Percentiles rank a stretch among this genome's conserved stretches.
Evolutionary conservation across 2,888 invertebrate genomes (phyloP).

Genomic region (Smittia aterrima): DNA sequence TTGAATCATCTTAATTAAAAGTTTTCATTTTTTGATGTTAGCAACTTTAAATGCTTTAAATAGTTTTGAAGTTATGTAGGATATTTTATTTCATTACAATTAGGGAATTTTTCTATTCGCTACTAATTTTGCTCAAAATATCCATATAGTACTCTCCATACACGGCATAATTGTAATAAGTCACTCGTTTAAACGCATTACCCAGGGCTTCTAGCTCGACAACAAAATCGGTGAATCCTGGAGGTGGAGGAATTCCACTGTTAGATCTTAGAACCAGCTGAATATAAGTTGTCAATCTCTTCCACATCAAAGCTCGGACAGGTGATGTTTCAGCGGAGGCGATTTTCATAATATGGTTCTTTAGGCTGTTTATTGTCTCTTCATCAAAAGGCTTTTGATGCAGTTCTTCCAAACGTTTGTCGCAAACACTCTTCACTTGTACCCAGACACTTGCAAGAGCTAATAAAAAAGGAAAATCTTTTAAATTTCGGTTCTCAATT

Average conservation of each 20-base stretch:
- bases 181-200: constrained; percentile 50
- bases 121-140: constrained; percentile 46
- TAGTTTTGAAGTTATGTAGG: no score
- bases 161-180: constrained; percentile 53
- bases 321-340: constrained; percentile 47
- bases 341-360: constrained; percentile 50
- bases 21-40: no score
- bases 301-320: constrained; percentile 51
- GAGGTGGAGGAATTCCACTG: constrained; percentile 46
- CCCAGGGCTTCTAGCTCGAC: constrained; percentile 50
- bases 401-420: constrained; percentile 47
- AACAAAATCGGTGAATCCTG: constrained; percentile 51
- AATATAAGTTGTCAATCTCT: constrained; percentile 50
- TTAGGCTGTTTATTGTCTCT: constrained; percentile 47
- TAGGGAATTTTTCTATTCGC: no score
- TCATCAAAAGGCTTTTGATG: constrained; percentile 46
- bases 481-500: no score
- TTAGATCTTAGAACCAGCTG: constrained; percentile 47
- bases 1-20: no score
- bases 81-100: no score
- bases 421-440: constrained; percentile 51
- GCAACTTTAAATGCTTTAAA: no score
- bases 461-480: no score
- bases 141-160: constrained; percentile 52
- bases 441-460: constrained; percentile 49